Base-by-base conservation (phyloP, 2,797 vertebrate species). In the Atherinosoma microstoma region DNA sequence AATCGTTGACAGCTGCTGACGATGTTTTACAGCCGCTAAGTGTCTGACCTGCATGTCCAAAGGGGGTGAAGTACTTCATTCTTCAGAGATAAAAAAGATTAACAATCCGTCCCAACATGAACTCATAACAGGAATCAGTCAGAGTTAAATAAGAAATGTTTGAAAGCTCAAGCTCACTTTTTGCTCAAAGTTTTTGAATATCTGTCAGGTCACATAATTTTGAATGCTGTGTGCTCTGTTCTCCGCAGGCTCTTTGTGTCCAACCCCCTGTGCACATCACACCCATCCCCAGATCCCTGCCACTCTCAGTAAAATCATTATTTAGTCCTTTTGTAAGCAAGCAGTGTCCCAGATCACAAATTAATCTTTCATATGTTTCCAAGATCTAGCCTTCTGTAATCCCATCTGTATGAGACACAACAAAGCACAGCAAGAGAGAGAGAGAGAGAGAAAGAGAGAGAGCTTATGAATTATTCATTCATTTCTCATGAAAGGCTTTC, bases 321-420 rank as follows among this genome's bases (percentile, higher is more conserved):
- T 94, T 94, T 93, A 94, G 94, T 94, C 92, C 90, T 95, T 95
- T 95, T 93, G 94, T 94, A 94, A 95, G 93, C 91, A 94, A 95
- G 92, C 92, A 92, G 85, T 90, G 93, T 95, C 93, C 93, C 94
- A 92, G 89, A 93, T 94, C 93, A 91, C 92, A 93, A 94, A 95
- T 95, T 95, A 95, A 95, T 95, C 94, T 95, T 96, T 96, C 94
- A 96, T 95, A 96, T 94, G 92, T 95, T 95, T 95, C 94, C 94
- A 95, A 95, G 93, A 96, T 95, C 94, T 91, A 93, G 93, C 92
- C 93, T 91, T 93, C 93, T 94, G 94, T 95, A 95, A 95, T 95
- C 94, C 94, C 94, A 94, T 95, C 94, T 95, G 94, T 94, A 95
- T 89, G 91, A 94, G 91, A 93, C 93, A 94, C 94, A 94, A 94